Evolutionary conservation across 2,888 invertebrate species (phyloP).

Genomic region (Archips xylosteana): DNA sequence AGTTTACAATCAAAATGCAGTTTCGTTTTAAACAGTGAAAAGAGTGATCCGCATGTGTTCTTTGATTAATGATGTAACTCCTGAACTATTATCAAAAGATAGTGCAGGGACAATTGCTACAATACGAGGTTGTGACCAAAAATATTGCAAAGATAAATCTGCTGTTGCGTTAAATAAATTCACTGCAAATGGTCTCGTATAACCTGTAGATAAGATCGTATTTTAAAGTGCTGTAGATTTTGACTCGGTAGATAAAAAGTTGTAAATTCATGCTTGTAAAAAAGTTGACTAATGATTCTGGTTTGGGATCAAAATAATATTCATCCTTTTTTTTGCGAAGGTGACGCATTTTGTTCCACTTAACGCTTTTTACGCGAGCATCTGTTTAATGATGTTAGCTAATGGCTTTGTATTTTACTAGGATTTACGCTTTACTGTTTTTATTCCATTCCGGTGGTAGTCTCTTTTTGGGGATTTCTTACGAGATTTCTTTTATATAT

Average conservation of each 20-base stretch:
- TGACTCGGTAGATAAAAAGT: slow-evolving; percentile 14
- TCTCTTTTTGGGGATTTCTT: slow-evolving; percentile 32
- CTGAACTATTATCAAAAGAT: slow-evolving; percentile 74
- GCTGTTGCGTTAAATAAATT: slow-evolving; percentile 8
- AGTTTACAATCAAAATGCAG: slow-evolving; percentile 75
- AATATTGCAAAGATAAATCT: slow-evolving; percentile 49
- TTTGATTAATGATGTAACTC: slow-evolving; percentile 81
- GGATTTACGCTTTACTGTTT: slow-evolving; percentile 47
- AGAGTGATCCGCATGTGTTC: slow-evolving; percentile 76
- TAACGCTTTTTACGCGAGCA: slow-evolving; percentile 79
- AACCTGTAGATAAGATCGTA: slow-evolving; percentile 50
- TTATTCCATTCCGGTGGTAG: slow-evolving; percentile 7
- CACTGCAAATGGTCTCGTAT: slow-evolving; percentile 43
- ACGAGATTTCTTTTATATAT: too few species aligned
- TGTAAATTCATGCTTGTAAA: slow-evolving; percentile 58
- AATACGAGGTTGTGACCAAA: slow-evolving; percentile 68
- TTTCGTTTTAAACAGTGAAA: slow-evolving; percentile 74
- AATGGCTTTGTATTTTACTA: slow-evolving; percentile 59
- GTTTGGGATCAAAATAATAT: slow-evolving; percentile 80
- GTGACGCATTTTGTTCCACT: slow-evolving; percentile 80
- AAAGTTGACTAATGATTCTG: slow-evolving; percentile 85
- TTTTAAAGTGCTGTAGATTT: slow-evolving; percentile 39
- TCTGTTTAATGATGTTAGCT: slow-evolving; percentile 77
- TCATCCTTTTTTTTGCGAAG: slow-evolving; percentile 74
- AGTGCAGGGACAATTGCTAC: slow-evolving; percentile 71